These are phyloP conservation scores for Meloidogyne exigua DNA, from an alignment of 1,140 invertebrate genomes.

Conservation along the genomic window DNA sequence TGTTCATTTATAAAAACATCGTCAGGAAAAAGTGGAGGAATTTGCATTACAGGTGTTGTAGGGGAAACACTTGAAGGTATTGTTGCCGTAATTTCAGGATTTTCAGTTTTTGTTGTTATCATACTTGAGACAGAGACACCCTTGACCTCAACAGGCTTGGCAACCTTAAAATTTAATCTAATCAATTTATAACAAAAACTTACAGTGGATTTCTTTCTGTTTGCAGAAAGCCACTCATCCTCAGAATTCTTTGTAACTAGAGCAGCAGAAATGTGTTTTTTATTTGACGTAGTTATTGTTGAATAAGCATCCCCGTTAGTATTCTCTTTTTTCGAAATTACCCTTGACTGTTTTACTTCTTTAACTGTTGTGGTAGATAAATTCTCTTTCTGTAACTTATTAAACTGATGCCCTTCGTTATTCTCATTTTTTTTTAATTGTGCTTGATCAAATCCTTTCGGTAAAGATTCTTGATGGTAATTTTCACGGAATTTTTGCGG, in stretches of 20 bases:
- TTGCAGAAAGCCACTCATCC: constrained; percentile 34
- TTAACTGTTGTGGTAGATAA: not conserved
- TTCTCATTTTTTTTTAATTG: not conserved
- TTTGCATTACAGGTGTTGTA: not conserved
- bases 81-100: not conserved
- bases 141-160: not conserved
- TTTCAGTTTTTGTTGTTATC: not conserved
- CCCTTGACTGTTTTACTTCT: not conserved
- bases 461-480: not conserved
- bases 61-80: not conserved
- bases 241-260: constrained; percentile 21
- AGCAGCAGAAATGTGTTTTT: not conserved
- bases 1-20: constrained; percentile 10
- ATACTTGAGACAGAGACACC: not conserved
- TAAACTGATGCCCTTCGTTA: not conserved
- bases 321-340: not conserved
- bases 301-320: not conserved
- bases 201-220: constrained; percentile 37
- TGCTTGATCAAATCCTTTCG: not conserved
- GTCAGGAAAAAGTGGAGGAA: constrained; percentile 7
- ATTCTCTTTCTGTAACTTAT: not conserved
- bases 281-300: not conserved
- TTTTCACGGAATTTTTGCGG: not conserved
- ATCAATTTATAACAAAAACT: not conserved
- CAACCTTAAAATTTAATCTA: not conserved